These are phyloP conservation scores for Mamestra configurata DNA, from an alignment of 1,140 invertebrate genomes.

Conservation along the genomic window DNA sequence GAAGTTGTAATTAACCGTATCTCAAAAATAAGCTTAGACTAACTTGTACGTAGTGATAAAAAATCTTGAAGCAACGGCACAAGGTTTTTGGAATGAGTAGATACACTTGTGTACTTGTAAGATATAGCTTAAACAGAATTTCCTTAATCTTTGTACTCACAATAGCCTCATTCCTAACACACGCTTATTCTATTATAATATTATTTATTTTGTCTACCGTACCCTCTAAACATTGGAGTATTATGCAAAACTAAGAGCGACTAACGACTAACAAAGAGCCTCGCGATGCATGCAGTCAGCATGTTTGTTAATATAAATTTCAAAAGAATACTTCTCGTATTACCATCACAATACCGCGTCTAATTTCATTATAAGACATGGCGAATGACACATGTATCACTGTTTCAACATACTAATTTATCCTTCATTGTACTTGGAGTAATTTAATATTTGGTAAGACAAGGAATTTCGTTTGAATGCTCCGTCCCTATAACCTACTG, in stretches of 20 bases:
- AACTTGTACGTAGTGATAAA: too few species aligned
- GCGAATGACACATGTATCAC: conserved; percentile 30
- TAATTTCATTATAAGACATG: conserved; percentile 40
- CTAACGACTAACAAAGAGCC: conserved; percentile 41
- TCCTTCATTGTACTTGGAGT: conserved; percentile 24
- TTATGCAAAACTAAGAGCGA: conserved; percentile 32
- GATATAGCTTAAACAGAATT: too few species aligned
- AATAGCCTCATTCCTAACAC: neutral
- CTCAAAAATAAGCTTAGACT: too few species aligned
- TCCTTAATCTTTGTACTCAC: neutral
- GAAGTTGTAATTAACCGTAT: neutral
- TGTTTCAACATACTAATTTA: conserved; percentile 3
- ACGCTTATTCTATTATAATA: neutral
- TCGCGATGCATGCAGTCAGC: conserved; percentile 6
- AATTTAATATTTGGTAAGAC: conserved; percentile 30
- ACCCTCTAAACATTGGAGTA: neutral
- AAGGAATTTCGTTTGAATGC: neutral
- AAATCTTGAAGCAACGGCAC: too few species aligned
- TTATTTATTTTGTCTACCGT: neutral
- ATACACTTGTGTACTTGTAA: too few species aligned
- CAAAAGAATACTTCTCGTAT: conserved; percentile 39
- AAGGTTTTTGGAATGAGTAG: too few species aligned
- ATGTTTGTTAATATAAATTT: conserved; percentile 50
- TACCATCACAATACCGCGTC: conserved; percentile 39
- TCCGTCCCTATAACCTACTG: neutral